Evolutionary conservation across 1,140 invertebrate species (phyloP), one percentile per base, ranked within the genome.

Genomic region (Panonychus citri): DNA sequence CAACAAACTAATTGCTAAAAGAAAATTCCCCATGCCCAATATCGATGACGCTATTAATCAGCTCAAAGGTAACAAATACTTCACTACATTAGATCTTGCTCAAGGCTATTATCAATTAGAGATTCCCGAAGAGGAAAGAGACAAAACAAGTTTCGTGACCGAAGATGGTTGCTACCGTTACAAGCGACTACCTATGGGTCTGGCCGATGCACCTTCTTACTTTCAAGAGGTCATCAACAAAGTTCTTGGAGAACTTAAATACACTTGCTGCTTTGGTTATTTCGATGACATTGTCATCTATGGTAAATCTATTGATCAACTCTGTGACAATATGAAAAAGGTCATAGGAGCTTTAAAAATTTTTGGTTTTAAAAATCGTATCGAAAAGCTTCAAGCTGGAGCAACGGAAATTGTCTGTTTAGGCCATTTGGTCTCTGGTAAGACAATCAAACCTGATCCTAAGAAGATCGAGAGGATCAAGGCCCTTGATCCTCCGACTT

Each of bases 151-250:
- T 4, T 60, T 59, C 43, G 1, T 26, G 1, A 59, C 59, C 5
- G 8, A 24, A 15, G 19, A 10, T 8, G 62, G 42, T 30, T 60
- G 40, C 2, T 64, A 21, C 26, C 1, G 62, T 39, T 60, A 15
- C 5, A 39, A 17, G n/a, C 15, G 53, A 17, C 68, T 73, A 66
- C 67, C 69, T 0, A 73, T 72, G 62, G 72, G 70, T 0, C 58
- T 75, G 0, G 57, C 56, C 2, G 68, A 69, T 27, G 66, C 66
- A 4, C 66, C 64, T 15, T 66, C 69, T 1, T 70, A 68, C 0
- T 68, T 69, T 55, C 64, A 68, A 52, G 21, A 65, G 27, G 57
- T 68, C 8, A 65, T 69, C 55, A 24, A 26, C 30, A 27, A 42
- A 10, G 1, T 53, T 12, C 27, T 51, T 19, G 13, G 21, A 24